Base-by-base conservation (phyloP, 2,113 vertebrate species). In the Leptosomus discolor region DNA sequence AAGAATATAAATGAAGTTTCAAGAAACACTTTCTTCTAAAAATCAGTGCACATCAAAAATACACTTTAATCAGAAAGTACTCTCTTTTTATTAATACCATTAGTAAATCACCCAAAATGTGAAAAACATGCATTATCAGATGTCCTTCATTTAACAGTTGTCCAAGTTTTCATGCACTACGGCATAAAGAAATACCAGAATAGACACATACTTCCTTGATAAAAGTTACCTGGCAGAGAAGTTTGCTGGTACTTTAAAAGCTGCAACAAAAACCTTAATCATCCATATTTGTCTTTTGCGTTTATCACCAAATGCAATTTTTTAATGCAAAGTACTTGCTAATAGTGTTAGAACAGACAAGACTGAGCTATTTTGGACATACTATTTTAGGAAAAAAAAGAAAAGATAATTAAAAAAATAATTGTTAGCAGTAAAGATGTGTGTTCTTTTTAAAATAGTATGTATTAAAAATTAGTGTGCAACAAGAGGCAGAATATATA, bases 371-470 rank as follows among this genome's bases (percentile, higher is more conserved):
- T 50, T 78, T 43, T 30, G 34, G 26, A 41, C 21, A 12, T 18
- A 60, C 4, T 51, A 1, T 27, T 64, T 74, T 12, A 46, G 34
- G 19, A 82, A 57, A 86, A 60, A n/a, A n/a, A n/a, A n/a, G n/a
- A n/a, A n/a, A n/a, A n/a, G 6, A 39, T 2, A 77, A 71, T 12
- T 0, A 74, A 87, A 78, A 11, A 16, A n/a, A 65, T 0, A 53
- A 32, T 64, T 73, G 4, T 60, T 69, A 51, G 23, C 5, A 69
- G 30, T 12, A 39, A 51, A 81, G 11, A 29, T 17, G 2, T 3
- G 37, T 32, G 37, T 41, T n/a, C 14, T 48, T 57, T 56, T 63
- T 19, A 22, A 81, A 88, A 48, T 18, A 76, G 3, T 5, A 15
- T 9, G 8, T 34, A 2, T 56, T 81, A 43, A 74, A 91, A 75